Evolutionary conservation across 2,888 invertebrate genomes (phyloP), one percentile per base, ranked within the genome.

Genomic region (Xylocampa areola): DNA sequence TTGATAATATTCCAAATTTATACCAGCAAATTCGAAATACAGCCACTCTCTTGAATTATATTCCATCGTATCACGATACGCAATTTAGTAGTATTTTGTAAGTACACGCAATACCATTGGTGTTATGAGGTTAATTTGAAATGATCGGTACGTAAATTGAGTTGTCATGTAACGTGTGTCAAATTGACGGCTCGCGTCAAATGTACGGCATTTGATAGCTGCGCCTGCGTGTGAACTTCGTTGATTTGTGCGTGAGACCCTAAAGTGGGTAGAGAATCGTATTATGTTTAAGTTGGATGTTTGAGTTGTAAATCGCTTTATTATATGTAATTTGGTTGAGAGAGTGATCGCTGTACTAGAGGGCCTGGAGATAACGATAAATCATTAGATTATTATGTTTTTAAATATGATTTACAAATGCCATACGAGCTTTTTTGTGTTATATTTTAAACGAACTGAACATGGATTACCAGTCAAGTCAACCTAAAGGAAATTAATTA

Each of bases 121-220:
- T 58, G 59, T 41, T 66, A 55, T 13, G 53, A 45, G 60, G 63
- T 63, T 60, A 60, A 73, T 72, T 62, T 36, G 10, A 50, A 59
- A 62, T 40, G 32, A 52, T 57, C 29, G 41, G 40, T 17, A 44
- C 37, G 43, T 41, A 58, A 55, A 52, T 62, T 52, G 54, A 60
- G 52, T 33, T 69, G 47, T 29, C 40, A 50, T 58, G 47, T 43
- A 17, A 19, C 10, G 19, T 10, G 25, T 23, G 30, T 40, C 16
- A 59, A 58, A 44, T 33, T 62, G 72, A 71, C 68, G 59, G 65
- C 41, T 37, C 2, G 36, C 44, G 50, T 71, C 58, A 54, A 59
- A 51, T 52, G 33, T 50, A 27, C 35, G 30, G 13, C 1, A 11
- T 57, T 54, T 45, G 36, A 54, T 36, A 10, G 21, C 4, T 16